Conservation (phyloP, 1,140 invertebrate species). For the Ditylenchus dipsaci region DNA sequence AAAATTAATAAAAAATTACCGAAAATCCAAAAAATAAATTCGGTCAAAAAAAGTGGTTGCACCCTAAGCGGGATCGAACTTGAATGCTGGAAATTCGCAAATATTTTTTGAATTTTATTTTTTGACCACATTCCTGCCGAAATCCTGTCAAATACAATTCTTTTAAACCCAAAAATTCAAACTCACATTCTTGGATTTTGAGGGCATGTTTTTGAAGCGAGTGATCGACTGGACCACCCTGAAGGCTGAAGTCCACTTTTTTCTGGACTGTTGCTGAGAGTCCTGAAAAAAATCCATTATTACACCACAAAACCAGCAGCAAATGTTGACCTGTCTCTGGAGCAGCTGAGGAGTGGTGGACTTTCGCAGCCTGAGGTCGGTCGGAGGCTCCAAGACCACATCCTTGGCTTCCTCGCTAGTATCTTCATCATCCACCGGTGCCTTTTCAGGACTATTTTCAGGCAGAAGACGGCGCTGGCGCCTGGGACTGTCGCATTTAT, state of each 20-base stretch:
- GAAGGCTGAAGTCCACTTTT: constrained; percentile 41
- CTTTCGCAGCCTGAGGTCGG: neutral
- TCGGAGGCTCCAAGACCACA: neutral
- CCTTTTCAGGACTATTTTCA: neutral
- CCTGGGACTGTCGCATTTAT: neutral
- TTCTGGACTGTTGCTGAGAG: constrained; percentile 1
- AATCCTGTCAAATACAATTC: too few species aligned
- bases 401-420: neutral
- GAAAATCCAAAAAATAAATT: too few species aligned
- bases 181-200: too few species aligned
- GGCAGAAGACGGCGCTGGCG: neutral
- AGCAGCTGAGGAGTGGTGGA: neutral
- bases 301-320: too few species aligned
- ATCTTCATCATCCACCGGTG: neutral
- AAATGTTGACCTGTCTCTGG: neutral
- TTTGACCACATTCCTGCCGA: too few species aligned
- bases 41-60: too few species aligned
- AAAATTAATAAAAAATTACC: too few species aligned
- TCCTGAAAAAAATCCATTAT: too few species aligned
- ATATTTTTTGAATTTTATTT: too few species aligned
- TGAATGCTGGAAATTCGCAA: too few species aligned
- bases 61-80: too few species aligned
- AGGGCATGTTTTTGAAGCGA: constrained; percentile 37
- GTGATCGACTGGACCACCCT: constrained; percentile 36
- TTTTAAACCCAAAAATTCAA: too few species aligned